These are phyloP conservation scores for Protodeltote pygarga DNA, from an alignment of 2,888 invertebrate genomes.

Conservation along the genomic window DNA sequence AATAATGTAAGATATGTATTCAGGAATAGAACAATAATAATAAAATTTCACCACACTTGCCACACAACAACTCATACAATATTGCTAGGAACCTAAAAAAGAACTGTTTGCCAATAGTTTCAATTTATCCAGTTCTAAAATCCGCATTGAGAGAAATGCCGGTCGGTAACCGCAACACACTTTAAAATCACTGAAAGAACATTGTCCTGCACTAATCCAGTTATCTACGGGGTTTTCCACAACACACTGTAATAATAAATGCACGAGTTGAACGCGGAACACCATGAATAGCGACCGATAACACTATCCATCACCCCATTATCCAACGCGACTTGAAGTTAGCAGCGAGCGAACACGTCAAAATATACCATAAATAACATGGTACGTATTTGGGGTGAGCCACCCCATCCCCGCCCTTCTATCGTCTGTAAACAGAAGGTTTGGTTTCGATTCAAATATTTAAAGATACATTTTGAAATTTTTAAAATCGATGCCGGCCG, in stretches of 20 bases:
- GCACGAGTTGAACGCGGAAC: conserved; percentile 72
- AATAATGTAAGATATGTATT: conserved; percentile 13
- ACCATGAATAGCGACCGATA: conserved; percentile 82
- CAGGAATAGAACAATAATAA: neutral
- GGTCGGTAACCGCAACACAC: conserved; percentile 52
- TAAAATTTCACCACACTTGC: conserved; percentile 52
- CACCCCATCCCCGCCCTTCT: conserved; percentile 67
- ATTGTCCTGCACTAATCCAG: conserved; percentile 52
- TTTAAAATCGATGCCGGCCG: conserved; percentile 64
- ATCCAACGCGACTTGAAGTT: conserved; percentile 81
- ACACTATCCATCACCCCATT: conserved; percentile 86
- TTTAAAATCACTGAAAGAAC: conserved; percentile 57
- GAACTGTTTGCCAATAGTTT: conserved; percentile 30
- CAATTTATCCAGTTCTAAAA: conserved; percentile 52
- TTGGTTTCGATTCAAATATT: conserved; percentile 60
- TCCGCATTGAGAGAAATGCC: conserved; percentile 64
- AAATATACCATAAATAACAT: conserved; percentile 85
- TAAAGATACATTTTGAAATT: conserved; percentile 54
- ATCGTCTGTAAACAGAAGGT: conserved; percentile 63
- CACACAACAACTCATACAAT: conserved; percentile 41
- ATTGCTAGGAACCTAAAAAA: conserved; percentile 37
- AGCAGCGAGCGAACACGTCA: conserved; percentile 81
- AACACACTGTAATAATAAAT: conserved; percentile 67
- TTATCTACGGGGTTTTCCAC: conserved; percentile 69
- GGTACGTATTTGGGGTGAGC: conserved; percentile 72